Conservation (phyloP, 1,140 invertebrate genomes). For the Camponotus floridanus region DNA sequence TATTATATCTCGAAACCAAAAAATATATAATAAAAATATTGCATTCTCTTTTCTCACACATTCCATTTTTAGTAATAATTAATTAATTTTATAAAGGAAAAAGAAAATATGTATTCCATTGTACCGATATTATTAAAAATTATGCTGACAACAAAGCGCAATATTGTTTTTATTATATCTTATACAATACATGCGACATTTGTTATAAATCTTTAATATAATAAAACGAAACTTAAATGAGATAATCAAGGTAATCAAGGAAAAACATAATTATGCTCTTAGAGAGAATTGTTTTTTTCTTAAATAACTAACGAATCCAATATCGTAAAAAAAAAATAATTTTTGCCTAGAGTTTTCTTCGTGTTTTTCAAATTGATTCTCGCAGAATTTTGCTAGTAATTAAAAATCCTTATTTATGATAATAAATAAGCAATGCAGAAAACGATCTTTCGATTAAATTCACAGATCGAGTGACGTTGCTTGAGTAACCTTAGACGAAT, state of each 20-base stretch:
- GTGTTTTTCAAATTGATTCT: too few species aligned
- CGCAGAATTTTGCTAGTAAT: too few species aligned
- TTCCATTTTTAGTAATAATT: too few species aligned
- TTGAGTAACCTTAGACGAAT: slow-evolving; percentile 36
- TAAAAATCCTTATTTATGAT: neutral
- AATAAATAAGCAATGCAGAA: neutral
- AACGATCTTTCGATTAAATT: slow-evolving; percentile 18
- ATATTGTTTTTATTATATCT: neutral
- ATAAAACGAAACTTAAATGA: neutral
- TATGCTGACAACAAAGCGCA: neutral
- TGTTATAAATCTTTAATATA: neutral
- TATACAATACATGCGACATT: neutral
- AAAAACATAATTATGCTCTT: neutral
- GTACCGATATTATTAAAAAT: neutral
- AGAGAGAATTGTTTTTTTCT: neutral
- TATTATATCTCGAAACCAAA: too few species aligned
- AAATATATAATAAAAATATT: too few species aligned
- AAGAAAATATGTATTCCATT: too few species aligned
- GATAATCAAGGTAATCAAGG: neutral
- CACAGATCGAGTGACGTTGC: neutral
- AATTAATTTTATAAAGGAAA: too few species aligned
- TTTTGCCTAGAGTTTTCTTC: neutral
- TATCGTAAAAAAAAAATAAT: slow-evolving; percentile 1
- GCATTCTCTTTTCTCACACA: too few species aligned
- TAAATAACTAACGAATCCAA: neutral